Evolutionary conservation across 2,888 invertebrate species (phyloP).

Genomic region (Xestobium rufovillosum): DNA sequence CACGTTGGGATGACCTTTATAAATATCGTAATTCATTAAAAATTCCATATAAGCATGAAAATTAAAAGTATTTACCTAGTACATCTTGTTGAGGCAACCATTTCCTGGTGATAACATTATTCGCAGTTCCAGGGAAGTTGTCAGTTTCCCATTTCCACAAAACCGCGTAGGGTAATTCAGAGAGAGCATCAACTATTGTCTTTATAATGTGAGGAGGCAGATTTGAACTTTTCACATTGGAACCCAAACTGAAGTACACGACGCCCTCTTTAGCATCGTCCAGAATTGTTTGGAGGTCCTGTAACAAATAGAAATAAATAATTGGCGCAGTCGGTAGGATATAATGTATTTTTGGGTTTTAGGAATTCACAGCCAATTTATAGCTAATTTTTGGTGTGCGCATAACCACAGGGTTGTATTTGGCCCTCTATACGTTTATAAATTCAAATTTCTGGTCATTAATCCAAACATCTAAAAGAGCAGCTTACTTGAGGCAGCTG

Average conservation of each 20-base stretch:
- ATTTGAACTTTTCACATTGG: slow-evolving; percentile 28
- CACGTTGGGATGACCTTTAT: slow-evolving; percentile 16
- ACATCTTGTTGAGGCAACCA: slow-evolving; percentile 12
- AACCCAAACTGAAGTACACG: slow-evolving; percentile 35
- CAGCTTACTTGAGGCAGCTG: too few species aligned
- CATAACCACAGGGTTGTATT: too few species aligned
- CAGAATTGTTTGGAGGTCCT: slow-evolving; percentile 31
- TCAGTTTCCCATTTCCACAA: slow-evolving; percentile 35
- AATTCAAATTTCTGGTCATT: too few species aligned
- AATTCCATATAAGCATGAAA: too few species aligned
- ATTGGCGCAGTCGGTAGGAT: too few species aligned
- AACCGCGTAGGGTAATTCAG: slow-evolving; percentile 29
- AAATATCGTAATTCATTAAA: slow-evolving; percentile 2
- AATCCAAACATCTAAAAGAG: too few species aligned
- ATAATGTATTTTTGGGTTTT: too few species aligned
- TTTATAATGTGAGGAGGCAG: slow-evolving; percentile 24
- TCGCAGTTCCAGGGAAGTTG: slow-evolving; percentile 20
- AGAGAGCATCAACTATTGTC: slow-evolving; percentile 29
- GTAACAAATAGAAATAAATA: too few species aligned
- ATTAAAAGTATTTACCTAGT: slow-evolving; percentile 9
- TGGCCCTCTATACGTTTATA: too few species aligned
- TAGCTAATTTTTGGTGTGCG: too few species aligned
- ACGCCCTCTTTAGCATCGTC: slow-evolving; percentile 29
- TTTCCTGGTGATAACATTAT: slow-evolving; percentile 25
- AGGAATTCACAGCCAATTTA: too few species aligned